phyloP scores from a whole-genome alignment of 2,113 vertebrate genomes.

The Rhombomys opimus region DNA sequence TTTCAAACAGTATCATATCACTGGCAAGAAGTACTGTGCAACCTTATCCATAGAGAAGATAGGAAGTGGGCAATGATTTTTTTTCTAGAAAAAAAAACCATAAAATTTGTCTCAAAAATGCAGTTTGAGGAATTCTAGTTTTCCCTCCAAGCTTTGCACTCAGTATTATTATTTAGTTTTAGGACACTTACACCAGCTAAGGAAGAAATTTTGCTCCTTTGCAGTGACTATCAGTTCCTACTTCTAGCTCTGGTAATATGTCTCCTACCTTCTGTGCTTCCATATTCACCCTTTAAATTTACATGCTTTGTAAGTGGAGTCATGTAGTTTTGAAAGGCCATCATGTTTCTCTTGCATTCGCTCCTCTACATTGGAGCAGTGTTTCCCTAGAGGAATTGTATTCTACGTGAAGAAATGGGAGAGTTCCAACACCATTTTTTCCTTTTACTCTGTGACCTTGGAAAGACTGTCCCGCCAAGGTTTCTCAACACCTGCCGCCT shows the following conservation, averaged over 20 bases:
- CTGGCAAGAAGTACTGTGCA: not conserved
- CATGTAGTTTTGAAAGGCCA: not conserved
- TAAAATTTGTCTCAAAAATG: not conserved
- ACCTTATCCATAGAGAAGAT: not conserved
- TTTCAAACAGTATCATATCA: not conserved
- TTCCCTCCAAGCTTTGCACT: not conserved
- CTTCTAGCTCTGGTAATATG: accelerated
- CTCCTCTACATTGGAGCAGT: not conserved
- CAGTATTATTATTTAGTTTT: not conserved
- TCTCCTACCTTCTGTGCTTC: not conserved
- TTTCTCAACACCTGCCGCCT: not conserved
- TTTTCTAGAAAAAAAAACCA: not conserved
- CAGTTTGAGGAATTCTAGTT: not conserved
- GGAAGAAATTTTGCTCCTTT: not conserved
- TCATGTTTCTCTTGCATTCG: not conserved
- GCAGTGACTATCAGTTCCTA: not conserved
- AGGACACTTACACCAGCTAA: not conserved
- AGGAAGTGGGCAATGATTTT: not conserved
- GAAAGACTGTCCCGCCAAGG: not conserved
- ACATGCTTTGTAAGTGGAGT: not conserved
- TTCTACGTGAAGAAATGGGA: not conserved
- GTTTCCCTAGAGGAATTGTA: not conserved
- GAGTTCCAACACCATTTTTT: not conserved
- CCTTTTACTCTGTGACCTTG: not conserved
- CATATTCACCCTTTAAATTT: not conserved